Conservation (phyloP, 2,113 vertebrate genomes). For the Ptyas mucosa region DNA sequence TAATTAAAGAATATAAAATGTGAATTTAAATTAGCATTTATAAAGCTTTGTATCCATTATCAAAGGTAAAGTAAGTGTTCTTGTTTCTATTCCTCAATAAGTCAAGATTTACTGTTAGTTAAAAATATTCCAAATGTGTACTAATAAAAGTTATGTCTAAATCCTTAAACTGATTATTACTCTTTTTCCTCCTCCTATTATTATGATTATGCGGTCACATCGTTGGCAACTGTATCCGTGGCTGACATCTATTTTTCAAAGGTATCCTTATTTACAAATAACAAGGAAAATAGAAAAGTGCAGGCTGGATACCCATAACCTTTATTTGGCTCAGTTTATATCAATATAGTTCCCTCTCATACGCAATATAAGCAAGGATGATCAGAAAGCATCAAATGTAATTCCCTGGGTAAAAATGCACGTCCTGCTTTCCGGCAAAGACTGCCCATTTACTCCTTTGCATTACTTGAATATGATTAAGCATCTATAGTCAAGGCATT, state of each 20-base stretch:
- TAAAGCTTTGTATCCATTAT: background rate
- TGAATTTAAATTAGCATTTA: accelerated
- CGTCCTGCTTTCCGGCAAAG: background rate
- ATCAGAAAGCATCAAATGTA: slow-evolving; percentile 15
- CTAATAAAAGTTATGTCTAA: background rate
- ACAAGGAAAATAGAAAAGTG: background rate
- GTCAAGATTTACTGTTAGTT: accelerated
- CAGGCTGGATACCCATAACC: background rate
- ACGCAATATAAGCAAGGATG: background rate
- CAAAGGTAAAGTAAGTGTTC: background rate
- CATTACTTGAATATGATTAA: slow-evolving; percentile 19
- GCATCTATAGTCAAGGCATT: background rate
- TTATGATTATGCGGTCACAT: accelerated
- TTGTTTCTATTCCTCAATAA: slow-evolving; percentile 10
- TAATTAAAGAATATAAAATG: background rate
- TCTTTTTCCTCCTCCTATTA: background rate
- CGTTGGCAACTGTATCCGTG: background rate
- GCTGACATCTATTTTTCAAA: accelerated
- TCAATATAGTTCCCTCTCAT: background rate
- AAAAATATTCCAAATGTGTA: background rate
- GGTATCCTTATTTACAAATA: background rate
- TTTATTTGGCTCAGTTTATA: background rate
- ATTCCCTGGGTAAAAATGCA: slow-evolving; percentile 8
- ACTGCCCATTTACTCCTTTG: slow-evolving; percentile 19
- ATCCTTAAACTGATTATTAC: background rate